Base-by-base conservation (phyloP, 2,888 invertebrate species). In the Tenthredo mesomela region DNA sequence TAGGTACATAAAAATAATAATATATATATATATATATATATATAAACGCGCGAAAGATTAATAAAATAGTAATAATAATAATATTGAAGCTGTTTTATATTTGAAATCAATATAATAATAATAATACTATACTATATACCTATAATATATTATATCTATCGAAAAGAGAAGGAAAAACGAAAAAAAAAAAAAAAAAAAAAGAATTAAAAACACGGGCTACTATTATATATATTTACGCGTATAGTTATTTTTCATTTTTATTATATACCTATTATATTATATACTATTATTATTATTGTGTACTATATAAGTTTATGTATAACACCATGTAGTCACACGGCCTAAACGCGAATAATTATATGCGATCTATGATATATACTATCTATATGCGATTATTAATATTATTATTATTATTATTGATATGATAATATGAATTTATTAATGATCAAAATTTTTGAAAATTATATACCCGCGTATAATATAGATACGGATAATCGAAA, bases 271-370 rank as follows among this genome's bases (percentile, higher is more conserved):
- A 50, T 50, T 50, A 50, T 50, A 50, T 50, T 50, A 50, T 50
- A n/a, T n/a, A n/a, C n/a, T 50, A 50, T 50, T 50, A 50, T 50
- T 50, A 18, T 50, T n/a, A 50, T 50, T 50, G 50, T 50, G n/a
- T 50, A 50, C n/a, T 54, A 54, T 54, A 54, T 54, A 54, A 54
- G 54, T 54, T 54, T 54, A n/a, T 54, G 10, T 54, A n/a, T n/a
- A 18, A 54, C 54, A 21, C 21, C 61, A 25, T 61, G 61, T 61
- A 61, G 61, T 61, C 61, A 61, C 61, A 61, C 61, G 61, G 61
- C 61, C 61, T 61, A 61, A 61, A n/a, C n/a, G n/a, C 21, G 12
- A 54, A 54, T 54, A 54, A 54, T 54, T 54, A 54, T n/a, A 2
- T n/a, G 54, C n/a, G n/a, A n/a, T n/a, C 6, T n/a, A 18, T 29